phyloP scores from a whole-genome alignment of 2,888 invertebrate genomes.

The Dione vanillae region DNA sequence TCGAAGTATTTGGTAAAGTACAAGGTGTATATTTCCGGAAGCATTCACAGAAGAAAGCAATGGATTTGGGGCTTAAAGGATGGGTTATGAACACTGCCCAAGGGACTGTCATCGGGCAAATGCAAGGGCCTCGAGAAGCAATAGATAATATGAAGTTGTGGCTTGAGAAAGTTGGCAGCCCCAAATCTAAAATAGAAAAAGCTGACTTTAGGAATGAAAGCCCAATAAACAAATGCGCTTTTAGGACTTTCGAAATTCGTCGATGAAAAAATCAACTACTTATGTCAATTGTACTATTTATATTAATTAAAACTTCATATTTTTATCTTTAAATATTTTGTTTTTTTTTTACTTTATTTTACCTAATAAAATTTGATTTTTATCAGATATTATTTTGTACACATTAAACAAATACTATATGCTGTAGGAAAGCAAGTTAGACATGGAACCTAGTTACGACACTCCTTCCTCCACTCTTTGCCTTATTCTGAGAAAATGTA shows the following conservation, averaged over 20 bases:
- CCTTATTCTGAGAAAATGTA: no score
- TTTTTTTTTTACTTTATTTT: not conserved
- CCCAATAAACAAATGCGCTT: constrained; percentile 74
- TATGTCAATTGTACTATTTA: not conserved
- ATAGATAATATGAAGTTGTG: constrained; percentile 85
- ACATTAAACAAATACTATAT: no score
- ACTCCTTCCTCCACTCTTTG: no score
- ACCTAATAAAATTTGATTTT: no score
- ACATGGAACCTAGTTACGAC: no score
- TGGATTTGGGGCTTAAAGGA: constrained; percentile 86
- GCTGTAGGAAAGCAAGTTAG: no score
- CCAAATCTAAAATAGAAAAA: constrained; percentile 87
- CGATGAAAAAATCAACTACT: constrained; percentile 53
- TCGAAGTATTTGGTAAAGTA: constrained; percentile 86
- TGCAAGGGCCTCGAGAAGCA: constrained; percentile 85
- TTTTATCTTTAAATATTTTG: not conserved
- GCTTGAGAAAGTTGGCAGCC: constrained; percentile 87
- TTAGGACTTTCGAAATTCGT: constrained; percentile 78
- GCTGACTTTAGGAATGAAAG: constrained; percentile 86
- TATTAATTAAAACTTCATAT: not conserved
- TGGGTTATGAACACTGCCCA: constrained; percentile 90
- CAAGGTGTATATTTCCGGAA: constrained; percentile 85
- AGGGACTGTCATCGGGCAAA: constrained; percentile 87
- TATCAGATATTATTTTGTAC: no score
- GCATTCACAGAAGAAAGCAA: constrained; percentile 86